These are phyloP conservation scores for Atrina japonica DNA, from an alignment of 2,888 invertebrate species.

Conservation along the genomic window DNA sequence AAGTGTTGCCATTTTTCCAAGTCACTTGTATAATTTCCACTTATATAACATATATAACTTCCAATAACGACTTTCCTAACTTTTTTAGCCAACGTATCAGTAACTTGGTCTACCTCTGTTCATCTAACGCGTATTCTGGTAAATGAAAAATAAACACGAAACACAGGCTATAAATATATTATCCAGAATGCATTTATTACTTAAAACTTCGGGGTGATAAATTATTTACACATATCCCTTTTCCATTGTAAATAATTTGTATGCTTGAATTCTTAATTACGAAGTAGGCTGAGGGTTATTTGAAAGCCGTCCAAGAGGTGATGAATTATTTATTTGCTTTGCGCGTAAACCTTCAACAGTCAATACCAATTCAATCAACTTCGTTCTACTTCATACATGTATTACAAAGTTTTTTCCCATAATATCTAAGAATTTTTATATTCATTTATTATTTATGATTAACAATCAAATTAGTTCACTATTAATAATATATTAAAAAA, in stretches of 20 bases:
- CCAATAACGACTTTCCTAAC: no score
- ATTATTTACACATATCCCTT: conserved; percentile 40
- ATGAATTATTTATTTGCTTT: conserved; percentile 42
- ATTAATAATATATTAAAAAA: conserved; percentile 3
- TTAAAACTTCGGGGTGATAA: conserved; percentile 27
- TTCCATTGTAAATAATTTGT: conserved; percentile 45
- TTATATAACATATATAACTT: no score
- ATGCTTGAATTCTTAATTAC: conserved; percentile 47
- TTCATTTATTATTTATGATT: background rate
- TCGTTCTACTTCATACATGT: background rate
- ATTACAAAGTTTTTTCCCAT: background rate
- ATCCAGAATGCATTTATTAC: no score
- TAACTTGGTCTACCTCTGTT: no score
- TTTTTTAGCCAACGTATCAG: no score
- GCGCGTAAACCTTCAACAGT: conserved; percentile 16
- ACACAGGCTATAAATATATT: no score
- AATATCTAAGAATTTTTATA: background rate
- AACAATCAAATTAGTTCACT: conserved; percentile 7
- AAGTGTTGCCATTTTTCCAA: no score
- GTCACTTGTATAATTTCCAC: no score
- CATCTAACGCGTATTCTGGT: no score
- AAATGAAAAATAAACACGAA: no score
- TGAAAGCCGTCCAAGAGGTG: conserved; percentile 35
- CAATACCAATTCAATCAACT: conserved; percentile 20
- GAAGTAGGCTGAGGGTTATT: conserved; percentile 32